These are phyloP conservation scores for Nothocercus nigrocapillus DNA, from an alignment of 2,113 vertebrate species.

Conservation along the genomic window DNA sequence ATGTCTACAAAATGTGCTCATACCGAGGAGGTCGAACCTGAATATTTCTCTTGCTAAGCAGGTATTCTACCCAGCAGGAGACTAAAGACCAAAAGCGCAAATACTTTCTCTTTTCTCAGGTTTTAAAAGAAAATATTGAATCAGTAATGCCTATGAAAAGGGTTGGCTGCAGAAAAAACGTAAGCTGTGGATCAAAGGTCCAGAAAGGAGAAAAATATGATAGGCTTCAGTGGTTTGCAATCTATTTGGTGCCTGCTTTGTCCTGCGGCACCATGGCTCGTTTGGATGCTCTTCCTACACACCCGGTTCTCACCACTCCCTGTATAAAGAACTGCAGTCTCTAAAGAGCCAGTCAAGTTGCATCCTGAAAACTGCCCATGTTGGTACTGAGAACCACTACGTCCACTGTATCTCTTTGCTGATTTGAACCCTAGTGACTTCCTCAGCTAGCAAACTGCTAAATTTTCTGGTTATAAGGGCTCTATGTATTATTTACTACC, in stretches of 20 bases:
- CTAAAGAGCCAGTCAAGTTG: not conserved
- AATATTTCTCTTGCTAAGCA: not conserved
- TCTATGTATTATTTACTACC: slow-evolving; percentile 49
- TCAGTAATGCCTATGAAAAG: not conserved
- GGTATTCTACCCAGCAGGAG: not conserved
- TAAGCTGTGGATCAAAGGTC: not conserved
- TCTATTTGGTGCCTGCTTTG: not conserved
- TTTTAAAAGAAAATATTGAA: not conserved
- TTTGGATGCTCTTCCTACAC: not conserved
- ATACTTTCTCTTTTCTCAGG: not conserved
- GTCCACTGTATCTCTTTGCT: not conserved
- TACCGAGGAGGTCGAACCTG: not conserved
- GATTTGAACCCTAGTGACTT: not conserved
- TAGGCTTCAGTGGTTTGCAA: not conserved
- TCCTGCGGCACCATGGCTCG: not conserved
- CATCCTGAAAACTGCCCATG: not conserved
- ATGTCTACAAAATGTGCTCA: not conserved
- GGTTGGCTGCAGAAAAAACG: not conserved
- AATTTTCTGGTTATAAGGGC: slow-evolving; percentile 34
- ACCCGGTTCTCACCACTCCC: not conserved
- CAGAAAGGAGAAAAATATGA: not conserved
- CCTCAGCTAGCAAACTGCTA: slow-evolving; percentile 25
- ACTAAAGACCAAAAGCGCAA: not conserved
- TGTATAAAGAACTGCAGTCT: not conserved
- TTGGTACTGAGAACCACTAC: not conserved